These are phyloP conservation scores for Drosophila ambigua DNA, from an alignment of 1,140 invertebrate genomes.

Conservation along the genomic window DNA sequence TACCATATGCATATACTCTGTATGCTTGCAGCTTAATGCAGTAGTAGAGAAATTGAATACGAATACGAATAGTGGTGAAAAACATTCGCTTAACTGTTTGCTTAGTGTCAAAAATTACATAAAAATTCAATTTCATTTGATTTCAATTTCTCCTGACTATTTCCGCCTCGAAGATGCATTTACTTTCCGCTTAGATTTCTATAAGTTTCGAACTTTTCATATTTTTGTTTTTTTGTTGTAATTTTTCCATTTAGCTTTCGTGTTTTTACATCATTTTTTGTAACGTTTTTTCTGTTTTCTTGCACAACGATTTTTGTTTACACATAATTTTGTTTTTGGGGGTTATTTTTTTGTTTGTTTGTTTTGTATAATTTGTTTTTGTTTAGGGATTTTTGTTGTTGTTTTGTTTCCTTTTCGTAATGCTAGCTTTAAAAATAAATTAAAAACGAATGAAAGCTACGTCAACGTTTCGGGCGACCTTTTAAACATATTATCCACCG, in stretches of 20 bases:
- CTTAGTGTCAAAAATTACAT: slow-evolving; percentile 77
- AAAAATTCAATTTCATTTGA: slow-evolving; percentile 55
- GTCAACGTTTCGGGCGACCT: slow-evolving; percentile 49
- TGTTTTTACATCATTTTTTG: slow-evolving; percentile 19
- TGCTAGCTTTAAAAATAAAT: slow-evolving; percentile 61
- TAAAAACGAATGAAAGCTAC: slow-evolving; percentile 76
- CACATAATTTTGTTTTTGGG: slow-evolving; percentile 40
- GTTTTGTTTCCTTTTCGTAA: slow-evolving; percentile 45
- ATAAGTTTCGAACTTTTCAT: slow-evolving; percentile 54
- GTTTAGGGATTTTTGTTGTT: slow-evolving; percentile 22
- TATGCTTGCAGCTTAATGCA: slow-evolving; percentile 71
- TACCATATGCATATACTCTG: no score
- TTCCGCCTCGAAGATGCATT: slow-evolving; percentile 32
- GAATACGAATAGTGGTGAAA: slow-evolving; percentile 68
- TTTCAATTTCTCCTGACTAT: slow-evolving; percentile 35
- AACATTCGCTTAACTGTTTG: slow-evolving; percentile 68
- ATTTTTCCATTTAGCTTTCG: slow-evolving; percentile 11
- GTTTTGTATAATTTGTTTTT: slow-evolving; percentile 39
- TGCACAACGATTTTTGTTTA: slow-evolving; percentile 56
- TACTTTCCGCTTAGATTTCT: slow-evolving; percentile 48
- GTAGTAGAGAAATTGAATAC: slow-evolving; percentile 71
- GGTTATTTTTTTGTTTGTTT: slow-evolving; percentile 25
- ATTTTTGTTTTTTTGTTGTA: slow-evolving; percentile 12
- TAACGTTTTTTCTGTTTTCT: slow-evolving; percentile 12
- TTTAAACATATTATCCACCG: slow-evolving; percentile 31